These are phyloP conservation scores for Tetragnatha montana DNA, from an alignment of 2,888 invertebrate species.

Conservation along the genomic window DNA sequence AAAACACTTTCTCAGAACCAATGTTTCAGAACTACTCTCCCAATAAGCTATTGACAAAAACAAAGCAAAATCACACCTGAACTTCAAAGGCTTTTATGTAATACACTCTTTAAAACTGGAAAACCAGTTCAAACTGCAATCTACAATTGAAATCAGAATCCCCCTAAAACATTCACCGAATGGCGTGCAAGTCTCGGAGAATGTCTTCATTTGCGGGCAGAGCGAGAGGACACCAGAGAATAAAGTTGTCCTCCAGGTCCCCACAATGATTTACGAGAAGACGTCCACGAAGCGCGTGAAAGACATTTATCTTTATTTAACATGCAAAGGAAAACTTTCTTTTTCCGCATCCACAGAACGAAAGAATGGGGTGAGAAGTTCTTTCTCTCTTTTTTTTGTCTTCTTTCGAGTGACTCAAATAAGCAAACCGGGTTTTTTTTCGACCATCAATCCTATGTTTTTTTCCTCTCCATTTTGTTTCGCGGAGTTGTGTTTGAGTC, in stretches of 20 bases:
- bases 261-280: background rate
- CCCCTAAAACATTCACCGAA: background rate
- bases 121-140: too few relatives aligned
- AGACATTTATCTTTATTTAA: conserved; percentile 1
- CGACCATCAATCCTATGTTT: background rate
- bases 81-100: too few relatives aligned
- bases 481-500: background rate
- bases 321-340: background rate
- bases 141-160: background rate
- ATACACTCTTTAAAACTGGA: too few relatives aligned
- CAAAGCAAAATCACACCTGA: too few relatives aligned
- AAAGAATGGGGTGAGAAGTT: background rate
- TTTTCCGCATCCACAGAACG: background rate
- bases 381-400: background rate
- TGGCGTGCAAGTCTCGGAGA: background rate
- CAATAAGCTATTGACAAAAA: too few relatives aligned
- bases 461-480: background rate
- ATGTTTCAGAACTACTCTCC: too few relatives aligned
- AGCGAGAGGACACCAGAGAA: background rate
- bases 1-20: too few relatives aligned
- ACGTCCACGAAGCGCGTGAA: background rate
- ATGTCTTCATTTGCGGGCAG: background rate
- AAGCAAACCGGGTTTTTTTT: background rate
- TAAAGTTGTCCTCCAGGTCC: background rate
- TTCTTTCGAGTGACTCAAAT: background rate